Percentiles rank a stretch among this genome's conserved stretches.
These are phyloP conservation scores for Nicator chloris DNA, from an alignment of 2,113 vertebrate species.

Conservation along the genomic window DNA sequence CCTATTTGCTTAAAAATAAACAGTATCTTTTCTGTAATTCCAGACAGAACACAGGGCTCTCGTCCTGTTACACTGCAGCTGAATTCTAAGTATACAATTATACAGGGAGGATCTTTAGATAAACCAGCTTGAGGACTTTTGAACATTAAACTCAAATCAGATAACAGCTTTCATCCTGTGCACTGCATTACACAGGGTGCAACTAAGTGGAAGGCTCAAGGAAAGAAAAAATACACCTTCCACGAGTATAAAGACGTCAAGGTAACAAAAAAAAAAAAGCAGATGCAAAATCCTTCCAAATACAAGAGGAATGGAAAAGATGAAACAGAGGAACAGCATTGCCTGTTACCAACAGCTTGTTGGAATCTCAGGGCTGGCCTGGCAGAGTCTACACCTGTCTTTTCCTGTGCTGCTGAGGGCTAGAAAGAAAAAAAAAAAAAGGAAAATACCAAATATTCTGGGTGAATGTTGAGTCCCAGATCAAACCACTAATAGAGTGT, in stretches of 20 bases:
- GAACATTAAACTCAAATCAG: conserved; percentile 73
- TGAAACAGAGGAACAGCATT: not conserved
- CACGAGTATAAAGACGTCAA: conserved; percentile 51
- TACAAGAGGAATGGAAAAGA: conserved; percentile 40
- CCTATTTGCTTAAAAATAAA: conserved; percentile 71
- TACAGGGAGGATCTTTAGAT: conserved; percentile 70
- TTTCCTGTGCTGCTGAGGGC: not conserved
- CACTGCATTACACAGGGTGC: conserved; percentile 44
- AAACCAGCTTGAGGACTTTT: conserved; percentile 71
- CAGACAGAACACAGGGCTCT: conserved; percentile 55
- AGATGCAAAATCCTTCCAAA: conserved; percentile 54
- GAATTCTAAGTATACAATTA: conserved; percentile 76
- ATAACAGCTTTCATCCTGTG: conserved; percentile 70
- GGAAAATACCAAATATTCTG: not conserved
- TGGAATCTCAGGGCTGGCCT: not conserved
- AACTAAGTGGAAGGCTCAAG: conserved; percentile 68
- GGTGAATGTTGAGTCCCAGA: conserved; percentile 15
- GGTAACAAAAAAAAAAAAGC: conserved; percentile 41
- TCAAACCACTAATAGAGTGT: conserved; percentile 62
- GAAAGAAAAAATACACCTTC: conserved; percentile 1
- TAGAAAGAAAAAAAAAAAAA: not conserved
- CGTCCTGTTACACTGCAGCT: conserved; percentile 53
- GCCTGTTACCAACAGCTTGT: not conserved
- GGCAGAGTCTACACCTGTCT: not conserved
- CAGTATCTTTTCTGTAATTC: conserved; percentile 59